phyloP scores from a whole-genome alignment of 2,888 invertebrate genomes.

The Dynastes maya region DNA sequence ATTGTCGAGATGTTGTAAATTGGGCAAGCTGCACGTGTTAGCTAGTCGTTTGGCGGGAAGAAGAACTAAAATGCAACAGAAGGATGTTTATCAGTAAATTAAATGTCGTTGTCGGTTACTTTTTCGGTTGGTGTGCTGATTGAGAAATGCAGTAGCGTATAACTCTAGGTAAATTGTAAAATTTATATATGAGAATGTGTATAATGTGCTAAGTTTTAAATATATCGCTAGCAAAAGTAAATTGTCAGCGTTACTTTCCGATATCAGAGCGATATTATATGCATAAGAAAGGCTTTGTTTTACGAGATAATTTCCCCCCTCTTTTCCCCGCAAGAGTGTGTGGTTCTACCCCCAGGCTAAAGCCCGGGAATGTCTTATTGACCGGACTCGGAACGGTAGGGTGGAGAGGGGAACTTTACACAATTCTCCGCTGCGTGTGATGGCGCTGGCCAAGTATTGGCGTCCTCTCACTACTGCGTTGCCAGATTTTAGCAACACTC shows the following conservation, averaged over 20 bases:
- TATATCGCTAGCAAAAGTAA: conserved; percentile 32
- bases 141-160: conserved; percentile 24
- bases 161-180: conserved; percentile 24
- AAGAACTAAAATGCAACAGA: conserved; percentile 39
- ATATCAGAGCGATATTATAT: conserved; percentile 44
- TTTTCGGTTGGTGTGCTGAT: conserved; percentile 39
- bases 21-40: conserved; percentile 35
- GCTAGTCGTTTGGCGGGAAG: conserved; percentile 33
- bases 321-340: conserved; percentile 47
- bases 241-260: conserved; percentile 43
- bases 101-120: conserved; percentile 32
- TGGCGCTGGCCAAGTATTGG: conserved; percentile 68
- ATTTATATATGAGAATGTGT: conserved; percentile 20
- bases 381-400: conserved; percentile 65
- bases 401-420: conserved; percentile 58
- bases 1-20: conserved; percentile 47
- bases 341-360: conserved; percentile 61
- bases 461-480: conserved; percentile 70
- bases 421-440: conserved; percentile 67
- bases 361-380: conserved; percentile 70
- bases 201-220: conserved; percentile 27
- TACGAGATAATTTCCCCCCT: conserved; percentile 55
- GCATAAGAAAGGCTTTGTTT: conserved; percentile 55
- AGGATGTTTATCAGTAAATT: conserved; percentile 45
- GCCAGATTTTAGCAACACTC: conserved; percentile 68